Conservation (phyloP, 2,888 invertebrate species). For the Drosophila crucigera region DNA sequence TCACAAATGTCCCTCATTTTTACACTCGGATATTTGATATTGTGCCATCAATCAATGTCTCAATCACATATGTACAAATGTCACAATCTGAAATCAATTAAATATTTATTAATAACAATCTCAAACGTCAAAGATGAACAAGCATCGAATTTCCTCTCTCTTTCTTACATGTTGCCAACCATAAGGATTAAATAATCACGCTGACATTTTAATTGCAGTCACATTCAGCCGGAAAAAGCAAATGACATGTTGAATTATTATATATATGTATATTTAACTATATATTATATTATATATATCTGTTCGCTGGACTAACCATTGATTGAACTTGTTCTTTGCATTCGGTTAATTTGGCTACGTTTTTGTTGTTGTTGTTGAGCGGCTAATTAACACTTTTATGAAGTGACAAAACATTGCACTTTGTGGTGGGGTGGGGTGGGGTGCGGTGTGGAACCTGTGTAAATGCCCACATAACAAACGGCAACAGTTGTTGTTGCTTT, state of each 20-base stretch:
- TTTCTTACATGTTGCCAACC: not conserved
- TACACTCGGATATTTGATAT: conserved; percentile 15
- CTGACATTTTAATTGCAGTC: not conserved
- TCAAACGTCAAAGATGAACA: conserved; percentile 21
- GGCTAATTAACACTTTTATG: conserved; percentile 67
- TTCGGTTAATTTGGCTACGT: not conserved
- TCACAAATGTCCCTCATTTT: not conserved
- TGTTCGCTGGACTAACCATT: not conserved
- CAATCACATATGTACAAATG: conserved; percentile 26
- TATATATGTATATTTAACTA: not conserved
- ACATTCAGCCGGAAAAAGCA: not conserved
- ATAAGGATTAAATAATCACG: conserved; percentile 4
- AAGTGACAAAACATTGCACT: conserved; percentile 47
- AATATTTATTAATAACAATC: conserved; percentile 62
- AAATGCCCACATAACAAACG: conserved; percentile 39
- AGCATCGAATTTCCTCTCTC: conserved; percentile 38
- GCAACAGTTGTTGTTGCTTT: conserved; percentile 32
- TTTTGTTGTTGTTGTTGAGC: conserved; percentile 34
- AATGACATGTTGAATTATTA: not conserved
- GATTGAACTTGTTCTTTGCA: not conserved
- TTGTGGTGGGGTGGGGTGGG: not conserved
- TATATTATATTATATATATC: not conserved
- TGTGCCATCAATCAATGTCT: conserved; percentile 52
- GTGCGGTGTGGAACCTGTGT: conserved; percentile 10
- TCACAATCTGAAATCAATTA: conserved; percentile 60